Percentiles rank a stretch among this genome's conserved stretches.
Conservation (phyloP, 1,140 invertebrate species). For the Drosophila melanogaster region DNA sequence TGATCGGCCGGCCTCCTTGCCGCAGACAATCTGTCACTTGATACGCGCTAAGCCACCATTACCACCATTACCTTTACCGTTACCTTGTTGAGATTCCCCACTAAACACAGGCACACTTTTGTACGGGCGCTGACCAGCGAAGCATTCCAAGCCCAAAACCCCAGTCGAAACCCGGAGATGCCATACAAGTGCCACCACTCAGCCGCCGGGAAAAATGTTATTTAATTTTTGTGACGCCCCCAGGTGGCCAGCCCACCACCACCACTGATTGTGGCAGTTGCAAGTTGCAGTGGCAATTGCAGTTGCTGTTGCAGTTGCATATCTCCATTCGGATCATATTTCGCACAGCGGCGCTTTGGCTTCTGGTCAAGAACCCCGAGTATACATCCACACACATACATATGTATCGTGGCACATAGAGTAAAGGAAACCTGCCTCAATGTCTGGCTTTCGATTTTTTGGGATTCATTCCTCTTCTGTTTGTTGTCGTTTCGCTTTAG, state of each 20-base stretch:
- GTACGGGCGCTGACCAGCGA: conserved; percentile 78
- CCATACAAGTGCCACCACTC: conserved; percentile 59
- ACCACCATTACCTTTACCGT: conserved; percentile 26
- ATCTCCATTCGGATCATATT: conserved; percentile 58
- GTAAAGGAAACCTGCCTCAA: conserved; percentile 61
- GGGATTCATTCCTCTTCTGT: background rate
- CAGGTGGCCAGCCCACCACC: conserved; percentile 5
- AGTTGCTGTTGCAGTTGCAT: conserved; percentile 52
- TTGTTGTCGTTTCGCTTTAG: background rate
- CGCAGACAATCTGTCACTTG: conserved; percentile 81
- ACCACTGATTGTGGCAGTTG: conserved; percentile 33
- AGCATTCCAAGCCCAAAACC: conserved; percentile 64
- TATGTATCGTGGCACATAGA: background rate
- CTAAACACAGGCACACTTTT: conserved; percentile 32
- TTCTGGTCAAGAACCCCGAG: conserved; percentile 44
- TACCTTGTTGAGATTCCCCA: conserved; percentile 78
- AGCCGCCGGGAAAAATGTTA: conserved; percentile 47
- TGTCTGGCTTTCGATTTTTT: conserved; percentile 22
- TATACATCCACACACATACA: background rate
- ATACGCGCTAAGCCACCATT: conserved; percentile 69
- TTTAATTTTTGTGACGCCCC: conserved; percentile 66
- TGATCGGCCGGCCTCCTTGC: conserved; percentile 70
- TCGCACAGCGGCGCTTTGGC: conserved; percentile 37
- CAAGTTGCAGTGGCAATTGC: conserved; percentile 43
- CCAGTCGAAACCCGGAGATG: conserved; percentile 55